Evolutionary conservation across 2,113 vertebrate species (phyloP).

Genomic region (Pollimyrus isidori): DNA sequence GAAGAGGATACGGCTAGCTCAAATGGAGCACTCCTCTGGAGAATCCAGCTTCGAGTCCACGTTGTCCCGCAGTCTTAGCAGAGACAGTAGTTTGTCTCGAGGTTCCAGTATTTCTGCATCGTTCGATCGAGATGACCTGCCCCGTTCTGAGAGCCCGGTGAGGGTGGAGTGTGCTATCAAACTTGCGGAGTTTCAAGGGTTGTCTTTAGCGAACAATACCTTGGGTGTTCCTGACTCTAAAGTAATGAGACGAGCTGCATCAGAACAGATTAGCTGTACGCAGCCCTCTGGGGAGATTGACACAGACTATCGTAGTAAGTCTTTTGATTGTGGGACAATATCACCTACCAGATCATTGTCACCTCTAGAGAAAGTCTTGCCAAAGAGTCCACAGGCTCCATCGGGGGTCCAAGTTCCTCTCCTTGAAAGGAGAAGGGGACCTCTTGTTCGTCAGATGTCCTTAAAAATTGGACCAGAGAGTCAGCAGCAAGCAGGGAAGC

Average conservation of each 20-base stretch:
- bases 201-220: constrained; percentile 67
- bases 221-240: constrained; percentile 70
- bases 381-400: constrained; percentile 46
- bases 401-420: constrained; percentile 70
- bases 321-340: constrained; percentile 83
- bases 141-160: constrained; percentile 68
- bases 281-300: constrained; percentile 76
- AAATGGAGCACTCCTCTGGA: constrained; percentile 87
- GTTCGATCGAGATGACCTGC: constrained; percentile 81
- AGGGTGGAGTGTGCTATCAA: constrained; percentile 65
- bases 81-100: constrained; percentile 87
- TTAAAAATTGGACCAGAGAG: constrained; percentile 81
- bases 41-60: constrained; percentile 91
- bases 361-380: constrained; percentile 48
- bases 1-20: constrained; percentile 89
- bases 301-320: constrained; percentile 86
- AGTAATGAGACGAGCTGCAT: constrained; percentile 85
- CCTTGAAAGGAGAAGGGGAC: constrained; percentile 87
- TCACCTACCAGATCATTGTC: constrained; percentile 59
- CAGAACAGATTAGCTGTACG: constrained; percentile 82
- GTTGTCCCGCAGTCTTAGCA: constrained; percentile 84
- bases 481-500: constrained; percentile 60
- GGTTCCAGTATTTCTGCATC: constrained; percentile 89
- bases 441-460: constrained; percentile 89
- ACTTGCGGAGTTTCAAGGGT: constrained; percentile 66